Evolutionary conservation across 2,797 vertebrate species (phyloP).

Genomic region (Mallotus villosus): DNA sequence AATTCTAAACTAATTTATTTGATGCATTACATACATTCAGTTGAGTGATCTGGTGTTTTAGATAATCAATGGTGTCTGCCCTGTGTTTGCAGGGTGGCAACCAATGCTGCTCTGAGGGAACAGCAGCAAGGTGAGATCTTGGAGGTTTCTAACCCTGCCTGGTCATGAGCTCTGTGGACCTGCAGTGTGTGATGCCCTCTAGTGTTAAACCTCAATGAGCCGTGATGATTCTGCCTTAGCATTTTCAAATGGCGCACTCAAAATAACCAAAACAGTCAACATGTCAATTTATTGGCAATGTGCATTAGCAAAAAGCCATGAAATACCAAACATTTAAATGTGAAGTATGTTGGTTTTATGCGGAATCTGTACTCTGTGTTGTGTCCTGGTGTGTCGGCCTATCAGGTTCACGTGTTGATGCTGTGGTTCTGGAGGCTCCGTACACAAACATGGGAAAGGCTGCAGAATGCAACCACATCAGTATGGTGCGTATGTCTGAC

Average conservation of each 20-base stretch:
- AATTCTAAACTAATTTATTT: too few species aligned
- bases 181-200: background rate
- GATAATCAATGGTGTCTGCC: background rate
- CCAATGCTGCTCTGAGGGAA: conserved; percentile 74
- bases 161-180: background rate
- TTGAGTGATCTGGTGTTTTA: background rate
- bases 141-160: background rate
- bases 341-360: background rate
- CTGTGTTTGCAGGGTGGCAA: conserved; percentile 75
- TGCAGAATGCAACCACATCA: conserved; percentile 49
- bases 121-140: conserved; percentile 75
- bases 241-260: too few species aligned
- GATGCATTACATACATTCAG: background rate
- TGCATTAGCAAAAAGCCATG: background rate
- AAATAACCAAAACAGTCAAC: too few species aligned
- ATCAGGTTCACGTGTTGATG: conserved; percentile 69
- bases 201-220: background rate
- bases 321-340: too few species aligned
- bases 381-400: background rate
- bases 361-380: background rate
- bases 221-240: background rate
- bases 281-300: background rate
- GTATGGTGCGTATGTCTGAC: conserved; percentile 61
- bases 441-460: conserved; percentile 78
- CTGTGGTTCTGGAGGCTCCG: conserved; percentile 77